Percentiles rank a stretch among this genome's conserved stretches.
Conservation (phyloP, 2,888 invertebrate species). For the Lasius fuliginosus region DNA sequence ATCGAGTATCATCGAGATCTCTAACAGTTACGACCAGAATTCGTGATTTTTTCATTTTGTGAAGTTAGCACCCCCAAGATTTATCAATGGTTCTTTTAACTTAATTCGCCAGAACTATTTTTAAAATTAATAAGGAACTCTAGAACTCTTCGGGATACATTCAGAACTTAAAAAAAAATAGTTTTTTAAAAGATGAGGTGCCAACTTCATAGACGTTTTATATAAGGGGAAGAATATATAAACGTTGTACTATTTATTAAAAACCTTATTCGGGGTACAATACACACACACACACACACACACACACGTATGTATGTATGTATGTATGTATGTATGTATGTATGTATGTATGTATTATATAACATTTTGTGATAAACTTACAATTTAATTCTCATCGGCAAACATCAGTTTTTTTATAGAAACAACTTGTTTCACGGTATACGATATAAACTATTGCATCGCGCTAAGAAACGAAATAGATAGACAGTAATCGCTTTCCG, state of each 20-base stretch:
- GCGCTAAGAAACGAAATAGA: constrained; percentile 7
- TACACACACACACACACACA: neutral
- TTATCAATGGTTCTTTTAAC: too few species aligned
- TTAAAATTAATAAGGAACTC: too few species aligned
- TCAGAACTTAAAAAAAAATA: too few species aligned
- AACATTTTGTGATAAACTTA: neutral
- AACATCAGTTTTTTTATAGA: neutral
- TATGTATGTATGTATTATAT: neutral
- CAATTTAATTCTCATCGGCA: neutral
- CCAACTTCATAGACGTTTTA: too few species aligned
- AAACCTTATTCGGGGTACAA: neutral
- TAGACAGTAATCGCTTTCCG: neutral
- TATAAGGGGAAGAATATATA: neutral
- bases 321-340: neutral
- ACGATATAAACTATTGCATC: neutral
- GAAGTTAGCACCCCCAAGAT: too few species aligned
- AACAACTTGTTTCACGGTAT: neutral
- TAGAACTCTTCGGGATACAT: too few species aligned
- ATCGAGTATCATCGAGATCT: too few species aligned
- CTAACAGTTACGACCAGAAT: too few species aligned
- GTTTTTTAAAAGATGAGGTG: too few species aligned
- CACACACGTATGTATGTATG: too few species aligned
- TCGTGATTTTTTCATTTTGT: too few species aligned
- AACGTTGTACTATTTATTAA: neutral
- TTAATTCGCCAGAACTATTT: too few species aligned